Conservation (phyloP, 2,113 vertebrate genomes). For the Lampris megalopsis region DNA sequence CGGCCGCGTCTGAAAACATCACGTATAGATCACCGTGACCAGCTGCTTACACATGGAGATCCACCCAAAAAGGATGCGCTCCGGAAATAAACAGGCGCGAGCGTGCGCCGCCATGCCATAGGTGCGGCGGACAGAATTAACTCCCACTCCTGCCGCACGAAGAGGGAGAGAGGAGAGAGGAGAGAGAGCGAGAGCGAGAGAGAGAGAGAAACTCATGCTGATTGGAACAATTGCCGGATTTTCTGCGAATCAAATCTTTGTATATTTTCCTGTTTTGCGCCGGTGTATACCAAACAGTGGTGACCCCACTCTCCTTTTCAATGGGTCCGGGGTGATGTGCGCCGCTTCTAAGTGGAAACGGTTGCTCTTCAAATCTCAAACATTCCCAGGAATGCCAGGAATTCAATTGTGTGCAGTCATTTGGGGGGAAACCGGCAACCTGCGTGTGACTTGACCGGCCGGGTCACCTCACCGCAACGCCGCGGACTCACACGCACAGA, state of each 20-base stretch:
- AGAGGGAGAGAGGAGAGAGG: constrained; percentile 55
- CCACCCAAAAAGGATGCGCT: constrained; percentile 48
- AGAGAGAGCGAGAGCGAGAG: constrained; percentile 76
- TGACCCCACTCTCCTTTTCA: constrained; percentile 87
- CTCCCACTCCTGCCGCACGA: constrained; percentile 72
- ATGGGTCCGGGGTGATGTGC: constrained; percentile 83
- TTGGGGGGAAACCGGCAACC: constrained; percentile 72
- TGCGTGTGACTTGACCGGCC: constrained; percentile 75
- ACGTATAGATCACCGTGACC: constrained; percentile 69
- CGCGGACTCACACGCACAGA: no score
- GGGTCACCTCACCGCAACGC: constrained; percentile 63
- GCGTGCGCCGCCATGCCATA: constrained; percentile 26
- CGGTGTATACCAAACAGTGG: constrained; percentile 90
- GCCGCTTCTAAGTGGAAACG: constrained; percentile 84
- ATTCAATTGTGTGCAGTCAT: constrained; percentile 79
- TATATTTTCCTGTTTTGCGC: constrained; percentile 95
- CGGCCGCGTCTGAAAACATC: constrained; percentile 70
- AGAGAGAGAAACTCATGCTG: constrained; percentile 85
- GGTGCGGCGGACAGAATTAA: constrained; percentile 35
- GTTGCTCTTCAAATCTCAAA: constrained; percentile 84
- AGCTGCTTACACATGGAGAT: constrained; percentile 56
- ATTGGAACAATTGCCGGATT: constrained; percentile 92
- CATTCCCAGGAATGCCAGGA: constrained; percentile 83
- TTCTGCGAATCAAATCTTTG: constrained; percentile 90
- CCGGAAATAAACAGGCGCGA: constrained; percentile 62